Evolutionary conservation across 2,113 vertebrate species (phyloP), one percentile per base, ranked within the genome.

Genomic region (Pelmatolapia mariae): DNA sequence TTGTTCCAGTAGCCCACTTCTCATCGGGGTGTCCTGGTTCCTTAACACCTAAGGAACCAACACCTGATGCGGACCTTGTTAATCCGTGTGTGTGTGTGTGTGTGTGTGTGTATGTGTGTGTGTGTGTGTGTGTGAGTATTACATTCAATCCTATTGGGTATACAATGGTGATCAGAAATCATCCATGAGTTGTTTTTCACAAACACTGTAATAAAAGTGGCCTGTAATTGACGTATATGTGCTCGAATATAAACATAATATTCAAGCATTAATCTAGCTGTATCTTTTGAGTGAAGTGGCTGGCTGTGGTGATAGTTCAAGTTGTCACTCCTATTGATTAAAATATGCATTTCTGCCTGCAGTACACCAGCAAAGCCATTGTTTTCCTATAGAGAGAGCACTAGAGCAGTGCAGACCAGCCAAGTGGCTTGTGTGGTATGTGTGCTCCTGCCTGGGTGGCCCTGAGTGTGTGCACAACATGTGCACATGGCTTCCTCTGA

Each of bases 401-500:
- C 18, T 78, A 31, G 71, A 85, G 47, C 24, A 38, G 31, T 82
- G 82, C 82, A 89, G 86, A 61, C 73, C 79, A 81, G 43, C 84
- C 83, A 47, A 61, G 29, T 86, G 18, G 78, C 80, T 19, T 80
- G 63, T 57, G 22, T 57, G 43, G 38, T 82, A 66, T 73, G 54
- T 86, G 54, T 80, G 10, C n/a, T 36, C 84, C 52, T 86, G 78
- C 24, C 59, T 59, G 86, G 36, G 84, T 86, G 81, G 87, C 73
- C 54, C 57, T 66, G 86, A 61, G 87, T 90, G 89, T 93, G 85
- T 50, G 76, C 76, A 33, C 52, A 16, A 43, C 83, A 85, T 86
- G 86, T 82, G 81, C 81, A 52, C 87, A 86, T 31, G 33, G 73
- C 80, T 85, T 90, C 87, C 90, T 88, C 91, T 82, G 73, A 90